Base-by-base conservation (phyloP, 2,888 invertebrate species). In the Troides aeacus region DNA sequence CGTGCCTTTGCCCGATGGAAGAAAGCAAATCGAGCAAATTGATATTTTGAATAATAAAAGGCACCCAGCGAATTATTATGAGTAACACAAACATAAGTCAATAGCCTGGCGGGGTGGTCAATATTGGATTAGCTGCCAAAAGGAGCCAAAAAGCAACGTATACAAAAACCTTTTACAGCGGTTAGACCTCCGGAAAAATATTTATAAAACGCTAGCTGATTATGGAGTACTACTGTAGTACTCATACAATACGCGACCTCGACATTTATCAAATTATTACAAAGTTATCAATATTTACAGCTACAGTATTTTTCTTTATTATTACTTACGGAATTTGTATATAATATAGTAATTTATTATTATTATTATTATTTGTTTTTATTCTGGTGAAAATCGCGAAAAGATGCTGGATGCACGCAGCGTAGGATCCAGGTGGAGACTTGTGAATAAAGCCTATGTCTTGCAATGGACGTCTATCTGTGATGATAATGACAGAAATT, bases 141-240 rank as follows among this genome's bases (percentile, higher is more conserved):
- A 92, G 92, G 92, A 92, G 89, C 86, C 91, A 91, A 92, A 92
- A 92, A 91, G 92, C 92, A 89, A 90, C 92, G 92, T 92, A 91
- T 92, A 92, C 92, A 92, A 91, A 92, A 92, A 92, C 92, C 92
- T 92, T 92, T 92, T 90, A 92, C 89, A 86, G 89, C 87, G 88
- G 91, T 89, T 89, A 89, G 84, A 88, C 78, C 82, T 79, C 82
- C 77, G 83, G 84, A 90, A 92, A 92, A 92, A 92, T 92, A 88
- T 91, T 91, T 90, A 90, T 90, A 83, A 88, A 90, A 85, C 76
- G 87, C 76, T 83, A 73, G 75, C 72, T 73, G 71, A 75, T 74
- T 77, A 77, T 76, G 83, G 90, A 90, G 82, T 74, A 72, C 70
- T 85, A 53, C n/a, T 53, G 8, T n/a, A 1, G n/a, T 53, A n/a